Conservation (phyloP, 2,113 vertebrate genomes). For the Opisthocomus hoazin region DNA sequence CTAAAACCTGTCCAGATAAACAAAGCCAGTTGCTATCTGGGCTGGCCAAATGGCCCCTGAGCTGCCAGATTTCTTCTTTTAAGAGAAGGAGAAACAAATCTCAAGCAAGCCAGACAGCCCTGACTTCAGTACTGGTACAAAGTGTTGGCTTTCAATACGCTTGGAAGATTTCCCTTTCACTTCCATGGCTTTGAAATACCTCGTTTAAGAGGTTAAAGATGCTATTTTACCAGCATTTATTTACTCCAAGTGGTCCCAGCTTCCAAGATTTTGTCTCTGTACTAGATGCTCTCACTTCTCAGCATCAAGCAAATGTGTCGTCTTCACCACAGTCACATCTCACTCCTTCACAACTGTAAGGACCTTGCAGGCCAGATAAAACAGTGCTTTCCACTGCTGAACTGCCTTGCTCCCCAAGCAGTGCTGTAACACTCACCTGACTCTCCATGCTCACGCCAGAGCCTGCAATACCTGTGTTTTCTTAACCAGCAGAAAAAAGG, state of each 20-base stretch:
- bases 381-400: not conserved
- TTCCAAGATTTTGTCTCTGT: not conserved
- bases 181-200: not conserved
- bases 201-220: not conserved
- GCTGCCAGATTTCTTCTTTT: not conserved
- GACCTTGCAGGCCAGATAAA: not conserved
- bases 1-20: accelerated
- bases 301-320: too few relatives aligned
- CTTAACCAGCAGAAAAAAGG: not conserved
- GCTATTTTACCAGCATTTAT: not conserved
- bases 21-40: not conserved
- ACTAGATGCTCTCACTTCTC: not conserved
- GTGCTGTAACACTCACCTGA: not conserved
- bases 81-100: not conserved
- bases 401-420: not conserved
- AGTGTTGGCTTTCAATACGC: accelerated
- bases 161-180: not conserved
- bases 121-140: not conserved
- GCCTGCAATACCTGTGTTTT: accelerated
- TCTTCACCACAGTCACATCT: not conserved
- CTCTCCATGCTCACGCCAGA: not conserved
- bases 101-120: not conserved
- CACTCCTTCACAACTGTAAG: not conserved
- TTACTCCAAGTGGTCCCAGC: not conserved
- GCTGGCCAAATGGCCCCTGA: not conserved